phyloP scores from a whole-genome alignment of 2,797 vertebrate genomes.

The Silurus aristotelis region DNA sequence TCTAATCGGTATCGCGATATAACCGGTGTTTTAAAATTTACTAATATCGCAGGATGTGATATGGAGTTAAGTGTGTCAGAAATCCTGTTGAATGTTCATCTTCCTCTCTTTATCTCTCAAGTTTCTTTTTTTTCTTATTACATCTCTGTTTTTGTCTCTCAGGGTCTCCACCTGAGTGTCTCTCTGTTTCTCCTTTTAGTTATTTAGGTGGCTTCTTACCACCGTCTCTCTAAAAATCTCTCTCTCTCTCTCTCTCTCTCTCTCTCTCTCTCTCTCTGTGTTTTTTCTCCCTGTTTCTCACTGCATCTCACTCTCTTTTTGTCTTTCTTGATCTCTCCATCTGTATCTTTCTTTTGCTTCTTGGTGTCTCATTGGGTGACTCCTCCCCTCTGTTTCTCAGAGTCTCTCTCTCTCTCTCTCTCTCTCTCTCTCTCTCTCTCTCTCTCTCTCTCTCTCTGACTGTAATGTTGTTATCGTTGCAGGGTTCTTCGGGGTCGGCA shows the following conservation, averaged over 20 bases:
- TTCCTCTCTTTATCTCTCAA: neutral
- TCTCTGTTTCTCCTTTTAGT: neutral
- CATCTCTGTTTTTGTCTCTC: neutral
- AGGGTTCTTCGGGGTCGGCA: slow-evolving; percentile 72
- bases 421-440: neutral
- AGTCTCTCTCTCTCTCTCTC: no score
- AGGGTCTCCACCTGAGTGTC: fast-evolving
- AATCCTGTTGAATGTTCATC: neutral
- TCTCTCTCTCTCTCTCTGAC: neutral
- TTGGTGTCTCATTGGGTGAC: neutral
- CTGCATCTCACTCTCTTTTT: neutral
- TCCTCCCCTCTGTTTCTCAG: neutral
- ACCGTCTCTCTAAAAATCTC: neutral
- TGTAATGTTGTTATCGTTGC: slow-evolving; percentile 19
- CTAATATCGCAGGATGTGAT: neutral
- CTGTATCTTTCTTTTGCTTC: neutral
- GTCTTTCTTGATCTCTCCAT: neutral
- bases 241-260: neutral
- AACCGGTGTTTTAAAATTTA: neutral
- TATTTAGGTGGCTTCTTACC: no score
- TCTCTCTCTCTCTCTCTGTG: neutral
- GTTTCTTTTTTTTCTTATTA: neutral
- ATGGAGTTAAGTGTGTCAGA: no score
- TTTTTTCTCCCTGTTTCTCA: neutral
- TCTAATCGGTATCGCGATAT: neutral